These are phyloP conservation scores for Lepidurus apus DNA, from an alignment of 1,140 invertebrate species.

Conservation along the genomic window DNA sequence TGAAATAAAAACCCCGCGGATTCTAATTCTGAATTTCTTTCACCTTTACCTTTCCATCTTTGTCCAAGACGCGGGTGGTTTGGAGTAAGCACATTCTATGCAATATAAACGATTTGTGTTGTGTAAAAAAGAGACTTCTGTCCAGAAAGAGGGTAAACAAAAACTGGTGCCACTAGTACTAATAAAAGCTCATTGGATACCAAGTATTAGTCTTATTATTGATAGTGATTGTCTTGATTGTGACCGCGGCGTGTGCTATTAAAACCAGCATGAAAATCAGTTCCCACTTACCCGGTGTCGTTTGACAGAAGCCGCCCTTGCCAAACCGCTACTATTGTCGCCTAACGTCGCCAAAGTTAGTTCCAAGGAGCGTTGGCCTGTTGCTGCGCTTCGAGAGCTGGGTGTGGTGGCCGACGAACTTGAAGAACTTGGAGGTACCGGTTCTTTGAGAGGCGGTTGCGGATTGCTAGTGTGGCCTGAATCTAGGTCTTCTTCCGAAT, in stretches of 20 bases:
- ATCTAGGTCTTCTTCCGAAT: slow-evolving; percentile 14
- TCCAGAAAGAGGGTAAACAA: background rate
- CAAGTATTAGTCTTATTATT: background rate
- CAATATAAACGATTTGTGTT: too few relatives aligned
- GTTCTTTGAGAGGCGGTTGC: background rate
- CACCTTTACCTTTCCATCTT: too few relatives aligned
- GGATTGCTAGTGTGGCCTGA: background rate
- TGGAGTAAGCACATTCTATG: too few relatives aligned
- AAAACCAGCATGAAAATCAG: background rate
- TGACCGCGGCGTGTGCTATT: background rate
- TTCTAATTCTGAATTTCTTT: background rate
- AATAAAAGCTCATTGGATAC: background rate
- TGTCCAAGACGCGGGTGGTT: too few relatives aligned
- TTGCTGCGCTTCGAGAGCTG: background rate
- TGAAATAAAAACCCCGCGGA: background rate
- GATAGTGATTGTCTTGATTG: background rate
- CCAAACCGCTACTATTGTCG: slow-evolving; percentile 5
- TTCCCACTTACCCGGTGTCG: slow-evolving; percentile 37
- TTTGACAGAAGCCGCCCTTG: slow-evolving; percentile 36
- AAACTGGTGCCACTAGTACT: background rate
- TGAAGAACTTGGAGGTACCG: slow-evolving; percentile 21
- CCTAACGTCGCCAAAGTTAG: background rate
- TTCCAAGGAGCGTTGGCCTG: slow-evolving; percentile 14
- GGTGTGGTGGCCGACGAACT: background rate
- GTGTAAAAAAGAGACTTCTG: too few relatives aligned